A percentile compares a stretch with the other conserved stretches of the same genome.
Conservation (phyloP, 2,888 invertebrate species). For the Harpagoxenus sublaevis region DNA sequence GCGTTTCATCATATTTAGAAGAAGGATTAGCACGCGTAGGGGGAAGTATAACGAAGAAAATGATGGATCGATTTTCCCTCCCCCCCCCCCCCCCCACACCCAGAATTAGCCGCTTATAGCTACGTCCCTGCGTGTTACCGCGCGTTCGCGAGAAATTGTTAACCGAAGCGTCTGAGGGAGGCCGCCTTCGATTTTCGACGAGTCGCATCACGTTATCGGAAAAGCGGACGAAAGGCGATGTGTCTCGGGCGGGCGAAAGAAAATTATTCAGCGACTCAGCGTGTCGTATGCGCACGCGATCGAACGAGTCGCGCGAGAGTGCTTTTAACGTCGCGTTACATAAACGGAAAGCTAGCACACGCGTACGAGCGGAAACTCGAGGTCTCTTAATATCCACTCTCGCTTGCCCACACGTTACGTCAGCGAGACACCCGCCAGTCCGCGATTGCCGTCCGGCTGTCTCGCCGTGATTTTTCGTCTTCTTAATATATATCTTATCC, state of each 20-base stretch:
- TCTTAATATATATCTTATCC: conserved; percentile 15
- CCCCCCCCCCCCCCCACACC: neutral
- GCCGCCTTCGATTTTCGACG: conserved; percentile 11
- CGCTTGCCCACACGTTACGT: conserved; percentile 66
- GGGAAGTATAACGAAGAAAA: neutral
- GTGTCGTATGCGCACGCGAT: conserved; percentile 30
- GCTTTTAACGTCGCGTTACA: conserved; percentile 64
- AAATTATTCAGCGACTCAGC: conserved; percentile 46
- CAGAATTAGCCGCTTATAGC: neutral
- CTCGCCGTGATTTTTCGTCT: conserved; percentile 12
- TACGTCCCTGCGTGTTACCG: neutral
- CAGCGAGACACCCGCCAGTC: conserved; percentile 39
- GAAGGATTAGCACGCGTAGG: neutral
- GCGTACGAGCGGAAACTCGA: conserved; percentile 68
- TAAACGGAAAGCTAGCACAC: conserved; percentile 70
- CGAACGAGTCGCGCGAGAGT: conserved; percentile 44
- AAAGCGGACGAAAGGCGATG: conserved; percentile 26
- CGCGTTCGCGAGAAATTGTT: neutral
- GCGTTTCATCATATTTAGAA: neutral
- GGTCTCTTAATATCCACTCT: conserved; percentile 72
- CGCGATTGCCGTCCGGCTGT: conserved; percentile 14
- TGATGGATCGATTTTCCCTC: neutral
- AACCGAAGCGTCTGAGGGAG: neutral
- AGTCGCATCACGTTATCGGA: neutral
- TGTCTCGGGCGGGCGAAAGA: conserved; percentile 19